phyloP scores from a whole-genome alignment of 2,888 invertebrate genomes.

The Pammene fasciana region DNA sequence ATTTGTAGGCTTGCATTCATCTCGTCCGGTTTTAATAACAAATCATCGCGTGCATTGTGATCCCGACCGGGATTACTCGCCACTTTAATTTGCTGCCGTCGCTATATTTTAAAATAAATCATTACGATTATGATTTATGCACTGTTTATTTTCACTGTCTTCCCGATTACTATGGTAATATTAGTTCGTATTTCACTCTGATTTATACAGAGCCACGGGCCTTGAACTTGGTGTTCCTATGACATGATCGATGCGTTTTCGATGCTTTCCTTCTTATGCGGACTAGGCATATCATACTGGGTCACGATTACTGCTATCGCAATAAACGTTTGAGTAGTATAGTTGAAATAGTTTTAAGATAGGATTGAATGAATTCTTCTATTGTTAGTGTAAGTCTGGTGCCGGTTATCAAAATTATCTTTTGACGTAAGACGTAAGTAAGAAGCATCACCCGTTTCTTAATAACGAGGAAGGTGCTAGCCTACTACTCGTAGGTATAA shows the following conservation, averaged over 20 bases:
- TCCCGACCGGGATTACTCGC: conserved; percentile 63
- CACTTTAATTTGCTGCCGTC: conserved; percentile 55
- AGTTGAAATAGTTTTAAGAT: conserved; percentile 42
- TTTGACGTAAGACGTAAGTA: neutral
- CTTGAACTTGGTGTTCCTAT: conserved; percentile 32
- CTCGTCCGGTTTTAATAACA: conserved; percentile 63
- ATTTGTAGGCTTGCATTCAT: conserved; percentile 52
- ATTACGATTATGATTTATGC: conserved; percentile 58
- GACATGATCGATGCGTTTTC: conserved; percentile 39
- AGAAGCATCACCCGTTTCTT: neutral
- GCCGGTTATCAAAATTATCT: too few species aligned
- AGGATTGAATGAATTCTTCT: neutral
- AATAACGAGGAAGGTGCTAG: too few species aligned
- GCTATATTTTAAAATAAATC: conserved; percentile 55
- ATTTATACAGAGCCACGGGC: conserved; percentile 44
- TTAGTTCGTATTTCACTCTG: conserved; percentile 46
- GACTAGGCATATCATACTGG: conserved; percentile 24
- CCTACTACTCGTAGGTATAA: neutral
- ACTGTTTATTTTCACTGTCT: conserved; percentile 50
- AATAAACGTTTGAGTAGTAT: conserved; percentile 49
- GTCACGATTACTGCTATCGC: conserved; percentile 26
- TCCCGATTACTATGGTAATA: conserved; percentile 44
- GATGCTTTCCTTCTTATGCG: conserved; percentile 23
- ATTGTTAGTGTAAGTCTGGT: neutral
- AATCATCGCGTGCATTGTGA: conserved; percentile 65